A percentile compares a stretch with the other conserved stretches of the same genome.
These are phyloP conservation scores for Manacus vitellinus DNA, from an alignment of 2,113 vertebrate species.

Conservation along the genomic window DNA sequence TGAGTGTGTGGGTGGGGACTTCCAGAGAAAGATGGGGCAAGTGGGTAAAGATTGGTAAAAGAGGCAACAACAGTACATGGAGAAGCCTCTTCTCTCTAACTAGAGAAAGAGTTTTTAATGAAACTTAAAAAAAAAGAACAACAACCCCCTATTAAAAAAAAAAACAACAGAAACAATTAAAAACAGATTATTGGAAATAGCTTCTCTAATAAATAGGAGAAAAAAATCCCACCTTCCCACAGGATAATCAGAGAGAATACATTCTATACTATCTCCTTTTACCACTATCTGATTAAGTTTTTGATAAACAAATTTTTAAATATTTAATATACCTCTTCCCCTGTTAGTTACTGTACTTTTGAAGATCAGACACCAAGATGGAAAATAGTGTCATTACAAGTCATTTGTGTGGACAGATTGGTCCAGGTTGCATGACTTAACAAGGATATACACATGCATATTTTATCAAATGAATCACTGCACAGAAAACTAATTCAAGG, in stretches of 20 bases:
- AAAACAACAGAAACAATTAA: neutral
- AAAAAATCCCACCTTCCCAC: neutral
- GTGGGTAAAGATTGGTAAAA: neutral
- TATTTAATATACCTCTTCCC: neutral
- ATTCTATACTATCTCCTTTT: neutral
- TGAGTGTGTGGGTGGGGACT: constrained; percentile 39
- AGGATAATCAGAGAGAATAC: neutral
- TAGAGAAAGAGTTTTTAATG: neutral
- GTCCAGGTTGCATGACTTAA: neutral
- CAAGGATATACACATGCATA: neutral
- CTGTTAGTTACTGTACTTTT: neutral
- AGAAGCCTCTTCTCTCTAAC: neutral
- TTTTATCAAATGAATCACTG: neutral
- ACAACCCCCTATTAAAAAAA: neutral
- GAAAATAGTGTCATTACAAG: neutral
- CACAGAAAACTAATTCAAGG: neutral
- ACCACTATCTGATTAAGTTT: neutral
- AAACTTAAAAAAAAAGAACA: neutral
- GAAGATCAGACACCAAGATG: neutral
- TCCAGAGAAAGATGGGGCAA: neutral
- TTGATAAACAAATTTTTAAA: neutral
- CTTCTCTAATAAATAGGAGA: neutral
- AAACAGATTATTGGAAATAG: neutral
- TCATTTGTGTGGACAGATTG: neutral
- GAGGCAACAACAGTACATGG: neutral